Evolutionary conservation across 2,797 vertebrate species (phyloP), one percentile per base, ranked within the genome.

Genomic region (Sebastes flavidus): DNA sequence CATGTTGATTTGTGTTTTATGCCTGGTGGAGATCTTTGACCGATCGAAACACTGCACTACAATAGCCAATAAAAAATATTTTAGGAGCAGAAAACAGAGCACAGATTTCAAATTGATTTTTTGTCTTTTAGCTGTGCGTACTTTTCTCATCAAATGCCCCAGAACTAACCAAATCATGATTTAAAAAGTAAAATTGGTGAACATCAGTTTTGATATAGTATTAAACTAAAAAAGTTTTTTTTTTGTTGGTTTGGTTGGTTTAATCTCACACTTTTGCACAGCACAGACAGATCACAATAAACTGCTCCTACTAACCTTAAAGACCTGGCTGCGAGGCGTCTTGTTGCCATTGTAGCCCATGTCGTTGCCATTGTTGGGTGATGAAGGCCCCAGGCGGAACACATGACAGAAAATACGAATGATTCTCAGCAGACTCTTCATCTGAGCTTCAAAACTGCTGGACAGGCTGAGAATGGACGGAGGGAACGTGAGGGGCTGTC

Each of bases 261-360:
- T n/a, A 54, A 55, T 58, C 34, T 75, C 52, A 65, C 8, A 42
- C 9, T 18, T 65, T n/a, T 58, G 62, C 34, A 61, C 22, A 22
- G n/a, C 38, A 22, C 30, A 16, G 52, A 20, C 8, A 25, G 62
- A 71, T 38, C 2, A 14, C 9, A 30, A 22, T 1, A 7, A 4
- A 24, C 6, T 34, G 32, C 32, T 42, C 12, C 6, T 16, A 91
- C 97, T 96, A 89, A 99, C 98, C 98, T 99, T 99, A 93, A 99
- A 99, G 84, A 99, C 98, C 93, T 99, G 98, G 95, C 95, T 99
- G 94, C 98, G 97, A 72, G 97, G 96, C 18, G 98, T 99, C 96
- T 99, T 99, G 96, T 99, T 99, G 87, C 98, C 98, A 61, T 99
- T 99, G 96, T 99, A 99, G 88, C 97, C 97, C 97, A 99, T 97